These are phyloP conservation scores for Zeugodacus cucurbitae DNA, from an alignment of 1,140 invertebrate genomes.

Conservation along the genomic window DNA sequence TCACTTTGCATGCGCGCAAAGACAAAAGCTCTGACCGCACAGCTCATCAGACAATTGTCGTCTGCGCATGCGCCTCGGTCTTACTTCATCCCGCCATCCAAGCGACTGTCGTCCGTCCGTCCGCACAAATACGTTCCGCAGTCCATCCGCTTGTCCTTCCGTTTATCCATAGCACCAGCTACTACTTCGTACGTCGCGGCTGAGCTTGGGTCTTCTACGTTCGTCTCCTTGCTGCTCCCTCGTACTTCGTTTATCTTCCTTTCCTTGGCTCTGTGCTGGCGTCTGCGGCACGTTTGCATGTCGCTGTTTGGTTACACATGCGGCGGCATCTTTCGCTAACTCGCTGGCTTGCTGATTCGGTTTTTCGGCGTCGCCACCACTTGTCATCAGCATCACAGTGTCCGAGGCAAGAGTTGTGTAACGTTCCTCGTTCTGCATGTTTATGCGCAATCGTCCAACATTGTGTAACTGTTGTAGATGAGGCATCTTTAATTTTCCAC, in stretches of 20 bases:
- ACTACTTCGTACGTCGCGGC: background rate
- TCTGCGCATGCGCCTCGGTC: background rate
- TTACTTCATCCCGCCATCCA: background rate
- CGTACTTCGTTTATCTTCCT: background rate
- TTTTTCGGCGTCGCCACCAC: constrained; percentile 19
- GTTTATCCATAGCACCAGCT: no score
- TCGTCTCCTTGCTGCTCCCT: background rate
- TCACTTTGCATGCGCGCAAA: constrained; percentile 30
- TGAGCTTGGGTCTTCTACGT: background rate
- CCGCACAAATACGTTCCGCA: background rate
- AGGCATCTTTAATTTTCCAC: constrained; percentile 37
- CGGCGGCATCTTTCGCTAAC: background rate
- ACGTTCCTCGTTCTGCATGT: background rate
- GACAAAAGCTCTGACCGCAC: constrained; percentile 1
- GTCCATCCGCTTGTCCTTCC: no score
- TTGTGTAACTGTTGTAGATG: constrained; percentile 37
- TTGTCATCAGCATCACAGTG: background rate
- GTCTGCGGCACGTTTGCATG: constrained; percentile 18
- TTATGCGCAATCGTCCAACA: background rate
- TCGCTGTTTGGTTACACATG: background rate
- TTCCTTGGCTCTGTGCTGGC: background rate
- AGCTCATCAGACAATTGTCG: constrained; percentile 36
- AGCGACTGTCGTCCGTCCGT: background rate
- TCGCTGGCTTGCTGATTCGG: background rate
- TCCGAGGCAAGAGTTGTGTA: background rate